Base-by-base conservation (phyloP, 2,113 vertebrate genomes). In the Haplochromis vanheusdeni region DNA sequence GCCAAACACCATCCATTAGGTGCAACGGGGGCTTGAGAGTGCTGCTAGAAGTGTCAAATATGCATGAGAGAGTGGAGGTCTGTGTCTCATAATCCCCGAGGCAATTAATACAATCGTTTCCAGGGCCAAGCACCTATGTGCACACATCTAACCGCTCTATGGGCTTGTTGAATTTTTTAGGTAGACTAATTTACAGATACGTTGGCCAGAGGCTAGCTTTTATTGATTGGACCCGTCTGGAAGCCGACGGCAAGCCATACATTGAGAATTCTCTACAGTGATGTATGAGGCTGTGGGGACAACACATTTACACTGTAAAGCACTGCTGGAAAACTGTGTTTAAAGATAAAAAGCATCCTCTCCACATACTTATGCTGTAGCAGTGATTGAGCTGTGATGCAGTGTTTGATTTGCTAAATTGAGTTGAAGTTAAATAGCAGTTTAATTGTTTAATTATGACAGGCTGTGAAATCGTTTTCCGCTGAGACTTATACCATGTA, bases 101-200 rank as follows among this genome's bases (percentile, higher is more conserved):
- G 94, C 89, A 93, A 93, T 94, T 93, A 95, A 92, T 83, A 86
- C 88, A 80, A 86, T 85, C 31, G 60, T 94, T 92, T 89, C 79
- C 84, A 47, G 56, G 86, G 89, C 84, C 56, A 70, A 84, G 88
- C 89, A 86, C 83, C 79, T 14, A 80, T 80, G 90, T 90, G 84
- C 89, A 87, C 86, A 54, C 47, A 79, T 80, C 82, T 89, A 88
- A 73, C 84, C 75, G 21, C 81, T 88, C 47, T 80, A 28, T 47
- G 68, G 55, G 86, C 81, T 86, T 79, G 68, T 49, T 91, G 87
- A 86, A 89, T 93, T 90, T 89, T 93, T 91, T 84, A 90, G 79
- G 49, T 65, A 6, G 88, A 81, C 81, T 94, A 84, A 90, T 92
- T 89, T 85, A 88, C 86, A 90, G 82, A 73, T 90, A 26, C 37